Evolutionary conservation across 1,140 invertebrate genomes (phyloP).

Genomic region (Aricia agestis): DNA sequence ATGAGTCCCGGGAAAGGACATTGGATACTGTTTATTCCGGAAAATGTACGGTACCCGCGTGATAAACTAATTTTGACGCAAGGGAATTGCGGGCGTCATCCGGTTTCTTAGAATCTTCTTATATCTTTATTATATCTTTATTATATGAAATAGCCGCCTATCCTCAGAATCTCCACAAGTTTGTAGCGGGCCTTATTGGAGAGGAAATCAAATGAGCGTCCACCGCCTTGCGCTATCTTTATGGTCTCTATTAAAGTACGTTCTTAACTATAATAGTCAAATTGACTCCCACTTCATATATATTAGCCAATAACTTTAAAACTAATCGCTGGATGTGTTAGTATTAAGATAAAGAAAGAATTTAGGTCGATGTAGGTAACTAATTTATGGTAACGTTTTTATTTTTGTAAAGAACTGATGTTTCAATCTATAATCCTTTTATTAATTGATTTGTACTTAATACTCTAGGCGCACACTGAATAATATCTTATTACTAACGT

Average conservation of each 20-base stretch:
- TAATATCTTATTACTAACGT: no score
- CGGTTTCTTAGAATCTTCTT: no score
- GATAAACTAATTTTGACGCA: no score
- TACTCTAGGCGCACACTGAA: no score
- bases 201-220: constrained; percentile 3
- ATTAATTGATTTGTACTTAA: not conserved
- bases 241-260: constrained; percentile 7
- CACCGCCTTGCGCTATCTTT: constrained; percentile 11
- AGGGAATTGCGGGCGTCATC: no score
- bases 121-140: not conserved
- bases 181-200: not conserved
- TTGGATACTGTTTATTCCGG: no score
- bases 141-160: not conserved
- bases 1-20: no score
- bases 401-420: not conserved
- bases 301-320: constrained; percentile 14
- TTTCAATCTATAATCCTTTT: not conserved
- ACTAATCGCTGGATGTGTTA: not conserved
- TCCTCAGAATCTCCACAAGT: not conserved
- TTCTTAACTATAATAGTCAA: constrained; percentile 14
- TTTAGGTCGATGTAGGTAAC: constrained; percentile 3
- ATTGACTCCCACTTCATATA: constrained; percentile 12
- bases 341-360: constrained; percentile 2
- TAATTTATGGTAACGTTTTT: not conserved
- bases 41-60: no score